Base-by-base conservation (phyloP, 2,888 invertebrate species). In the Ectemnius continuus region DNA sequence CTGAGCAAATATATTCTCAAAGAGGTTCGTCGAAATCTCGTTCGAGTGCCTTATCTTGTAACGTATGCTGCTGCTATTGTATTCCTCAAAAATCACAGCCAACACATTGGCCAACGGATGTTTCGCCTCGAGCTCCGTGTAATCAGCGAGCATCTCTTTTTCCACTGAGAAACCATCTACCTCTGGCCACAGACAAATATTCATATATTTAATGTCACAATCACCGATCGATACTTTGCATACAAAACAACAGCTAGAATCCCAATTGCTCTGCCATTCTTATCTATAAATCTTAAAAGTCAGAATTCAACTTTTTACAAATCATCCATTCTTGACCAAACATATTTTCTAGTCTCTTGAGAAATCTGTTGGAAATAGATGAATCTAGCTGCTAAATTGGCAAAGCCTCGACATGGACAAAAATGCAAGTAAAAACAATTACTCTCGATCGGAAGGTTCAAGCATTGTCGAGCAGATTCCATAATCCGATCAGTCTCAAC, bases 31-130 rank as follows among this genome's bases (percentile, higher is more conserved):
- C 20, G 83, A 78, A 57, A 87, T 75, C 5, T 36, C 11, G 2
- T 48, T 62, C 0, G 85, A 66, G 13, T 88, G 84, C 61, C 87
- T 83, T 5, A 90, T 78, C 66, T 85, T 87, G 52, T 90, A 90
- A 20, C 83, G 83, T 26, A 88, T 85, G 16, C 80, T 63, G 56
- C 79, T 87, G 4, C 73, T 77, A 59, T 87, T 75, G 6, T 76
- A 80, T 16, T 71, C 18, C 5, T 84, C 73, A 47, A 91, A 90
- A 57, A 88, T 76, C 36, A 90, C 62, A 18, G 86, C 89, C 45
- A 90, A n/a, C 6, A 86, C 80, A 14, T 75, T 67, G 0, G 52
- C 59, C 6, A 62, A 36, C 1, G 67, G 61, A 45, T 70, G 56
- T n/a, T 81, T 20, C 23, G 83, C 81, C 45, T 87, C 84, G 16